These are phyloP conservation scores for Reticulitermes speratus DNA, from an alignment of 1,140 invertebrate species.

Conservation along the genomic window DNA sequence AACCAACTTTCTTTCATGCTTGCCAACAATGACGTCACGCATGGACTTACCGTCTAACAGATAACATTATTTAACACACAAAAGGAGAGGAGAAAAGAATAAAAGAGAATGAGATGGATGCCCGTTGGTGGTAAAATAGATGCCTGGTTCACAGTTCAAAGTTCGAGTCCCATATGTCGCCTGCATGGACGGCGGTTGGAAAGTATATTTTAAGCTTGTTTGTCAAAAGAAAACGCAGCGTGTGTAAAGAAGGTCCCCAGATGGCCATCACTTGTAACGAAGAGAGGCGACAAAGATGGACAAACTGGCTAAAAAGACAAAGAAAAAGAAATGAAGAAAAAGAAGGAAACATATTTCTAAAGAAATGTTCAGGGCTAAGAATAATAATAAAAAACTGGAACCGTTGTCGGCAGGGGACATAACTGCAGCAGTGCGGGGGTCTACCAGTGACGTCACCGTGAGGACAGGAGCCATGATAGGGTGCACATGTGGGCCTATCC, in stretches of 20 bases:
- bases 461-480: neutral
- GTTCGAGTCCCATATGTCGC: conserved; percentile 8
- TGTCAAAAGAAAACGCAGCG: neutral
- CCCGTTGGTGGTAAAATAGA: too few species aligned
- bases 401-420: neutral
- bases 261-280: neutral
- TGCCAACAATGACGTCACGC: too few species aligned
- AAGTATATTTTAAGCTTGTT: conserved; percentile 3
- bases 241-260: neutral
- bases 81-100: neutral
- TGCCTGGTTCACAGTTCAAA: neutral
- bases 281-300: neutral
- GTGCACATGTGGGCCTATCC: neutral
- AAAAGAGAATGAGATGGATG: neutral
- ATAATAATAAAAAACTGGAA: neutral
- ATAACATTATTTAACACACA: neutral
- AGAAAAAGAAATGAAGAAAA: neutral
- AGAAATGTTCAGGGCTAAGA: neutral
- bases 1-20: too few species aligned
- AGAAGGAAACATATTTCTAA: neutral
- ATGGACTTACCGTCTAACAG: too few species aligned
- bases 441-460: neutral
- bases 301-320: neutral
- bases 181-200: neutral
- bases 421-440: neutral